phyloP scores from a whole-genome alignment of 2,888 invertebrate species.

The Drosophila mettleri region DNA sequence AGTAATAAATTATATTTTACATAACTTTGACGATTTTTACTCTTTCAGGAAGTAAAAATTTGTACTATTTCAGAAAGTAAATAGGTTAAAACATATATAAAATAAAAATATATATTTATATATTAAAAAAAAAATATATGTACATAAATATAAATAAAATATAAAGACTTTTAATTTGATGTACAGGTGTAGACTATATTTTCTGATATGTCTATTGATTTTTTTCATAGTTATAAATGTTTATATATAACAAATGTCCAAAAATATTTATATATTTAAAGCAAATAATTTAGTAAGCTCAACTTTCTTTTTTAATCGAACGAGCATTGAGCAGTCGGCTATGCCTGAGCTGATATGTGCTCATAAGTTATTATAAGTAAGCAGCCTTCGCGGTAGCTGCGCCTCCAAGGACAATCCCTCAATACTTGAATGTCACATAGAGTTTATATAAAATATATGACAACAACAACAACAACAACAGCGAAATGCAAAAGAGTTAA shows the following conservation, averaged over 20 bases:
- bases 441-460: constrained; percentile 60
- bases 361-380: constrained; percentile 31
- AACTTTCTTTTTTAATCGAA: not conserved
- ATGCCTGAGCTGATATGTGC: not conserved
- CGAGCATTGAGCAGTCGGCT: not conserved
- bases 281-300: too few relatives aligned
- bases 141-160: too few relatives aligned
- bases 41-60: not conserved
- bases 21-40: not conserved
- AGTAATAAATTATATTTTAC: not conserved
- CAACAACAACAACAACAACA: constrained; percentile 18
- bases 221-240: too few relatives aligned
- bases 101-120: not conserved
- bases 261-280: too few relatives aligned
- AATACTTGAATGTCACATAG: constrained; percentile 68
- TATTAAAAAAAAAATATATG: too few relatives aligned
- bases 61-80: not conserved
- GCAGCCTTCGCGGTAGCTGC: constrained; percentile 61
- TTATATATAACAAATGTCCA: too few relatives aligned
- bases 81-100: too few relatives aligned
- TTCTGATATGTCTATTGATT: too few relatives aligned
- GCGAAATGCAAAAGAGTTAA: constrained; percentile 23
- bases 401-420: constrained; percentile 72
- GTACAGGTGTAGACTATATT: too few relatives aligned
- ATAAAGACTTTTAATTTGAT: too few relatives aligned